A percentile compares a stretch with the other conserved stretches of the same genome.
These are phyloP conservation scores for Hippocampus kuda DNA, from an alignment of 2,797 vertebrate genomes.

Conservation along the genomic window DNA sequence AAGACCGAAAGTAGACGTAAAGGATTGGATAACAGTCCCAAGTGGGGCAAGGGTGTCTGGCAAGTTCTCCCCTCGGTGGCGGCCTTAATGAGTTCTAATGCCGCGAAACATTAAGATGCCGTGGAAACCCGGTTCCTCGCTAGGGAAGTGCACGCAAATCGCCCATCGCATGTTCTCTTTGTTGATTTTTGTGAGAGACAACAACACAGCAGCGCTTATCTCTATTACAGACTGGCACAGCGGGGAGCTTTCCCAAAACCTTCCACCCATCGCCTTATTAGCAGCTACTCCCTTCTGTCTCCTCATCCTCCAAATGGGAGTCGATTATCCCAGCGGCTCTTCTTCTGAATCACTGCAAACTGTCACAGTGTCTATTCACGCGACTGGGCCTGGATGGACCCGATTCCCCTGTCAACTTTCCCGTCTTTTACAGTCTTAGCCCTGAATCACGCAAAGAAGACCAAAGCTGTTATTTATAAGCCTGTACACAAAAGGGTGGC, in stretches of 20 bases:
- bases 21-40: slow-evolving; percentile 48
- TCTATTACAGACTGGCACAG: slow-evolving; percentile 59
- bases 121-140: slow-evolving; percentile 57
- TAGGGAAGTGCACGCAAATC: slow-evolving; percentile 60
- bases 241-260: slow-evolving; percentile 65
- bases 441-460: slow-evolving; percentile 31
- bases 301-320: slow-evolving; percentile 51
- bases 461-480: slow-evolving; percentile 45
- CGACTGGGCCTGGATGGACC: slow-evolving; percentile 28
- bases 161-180: slow-evolving; percentile 69
- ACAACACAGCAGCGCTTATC: slow-evolving; percentile 65
- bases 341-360: slow-evolving; percentile 34
- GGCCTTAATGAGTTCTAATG: slow-evolving; percentile 70
- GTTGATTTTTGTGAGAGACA: slow-evolving; percentile 67
- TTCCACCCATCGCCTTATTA: slow-evolving; percentile 66
- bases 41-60: slow-evolving; percentile 54
- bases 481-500: slow-evolving; percentile 36
- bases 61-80: slow-evolving; percentile 43
- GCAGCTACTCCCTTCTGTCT: slow-evolving; percentile 53
- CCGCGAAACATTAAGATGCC: slow-evolving; percentile 58
- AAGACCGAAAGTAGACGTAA: slow-evolving; percentile 41
- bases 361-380: slow-evolving; percentile 33
- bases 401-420: slow-evolving; percentile 20
- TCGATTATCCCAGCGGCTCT: slow-evolving; percentile 42
- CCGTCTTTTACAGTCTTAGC: slow-evolving; percentile 29